Evolutionary conservation across 2,888 invertebrate genomes (phyloP), one percentile per base, ranked within the genome.

Genomic region (Trypoxylon attenuatum): DNA sequence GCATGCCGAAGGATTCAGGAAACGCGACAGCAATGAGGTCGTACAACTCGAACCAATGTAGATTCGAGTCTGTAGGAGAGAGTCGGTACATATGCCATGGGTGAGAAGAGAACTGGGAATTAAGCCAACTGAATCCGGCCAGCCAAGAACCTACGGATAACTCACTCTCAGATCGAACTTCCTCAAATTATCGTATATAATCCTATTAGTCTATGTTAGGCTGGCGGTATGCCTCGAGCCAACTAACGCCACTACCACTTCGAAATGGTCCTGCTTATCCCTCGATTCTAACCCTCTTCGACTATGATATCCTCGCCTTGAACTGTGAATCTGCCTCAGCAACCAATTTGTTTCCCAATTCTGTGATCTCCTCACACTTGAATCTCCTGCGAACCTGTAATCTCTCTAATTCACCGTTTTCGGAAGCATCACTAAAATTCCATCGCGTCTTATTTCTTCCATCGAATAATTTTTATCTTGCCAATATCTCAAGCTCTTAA

Each of bases 131-230:
- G 69, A 64, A 69, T 57, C 64, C 70, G 60, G 43, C 51, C 53
- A 51, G 57, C 54, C 57, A 50, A 55, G 54, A 63, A 56, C 54
- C 57, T 50, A 53, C 27, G 70, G 69, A 69, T 69, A 64, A 70
- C 69, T 70, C 70, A 61, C 64, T 61, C 54, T 55, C 51, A 54
- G 57, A 70, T 69, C 64, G 69, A 69, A 70, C 64, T 70, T 69
- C 51, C 64, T 52, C 47, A 64, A 70, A 70, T 70, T 69, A 70
- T 70, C 64, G 69, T 49, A 33, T 64, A 55, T 70, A 70, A 70
- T 70, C 70, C 70, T 70, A 70, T 70, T 70, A 70, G 39, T n/a
- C 49, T 49, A 57, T 42, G 51, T 60, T 60, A 60, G 59, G 50
- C 52, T 42, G 16, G 42, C 41, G 53, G 42, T 52, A 50, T 39